phyloP scores from a whole-genome alignment of 2,113 vertebrate species.

The Tragelaphus strepsiceros region DNA sequence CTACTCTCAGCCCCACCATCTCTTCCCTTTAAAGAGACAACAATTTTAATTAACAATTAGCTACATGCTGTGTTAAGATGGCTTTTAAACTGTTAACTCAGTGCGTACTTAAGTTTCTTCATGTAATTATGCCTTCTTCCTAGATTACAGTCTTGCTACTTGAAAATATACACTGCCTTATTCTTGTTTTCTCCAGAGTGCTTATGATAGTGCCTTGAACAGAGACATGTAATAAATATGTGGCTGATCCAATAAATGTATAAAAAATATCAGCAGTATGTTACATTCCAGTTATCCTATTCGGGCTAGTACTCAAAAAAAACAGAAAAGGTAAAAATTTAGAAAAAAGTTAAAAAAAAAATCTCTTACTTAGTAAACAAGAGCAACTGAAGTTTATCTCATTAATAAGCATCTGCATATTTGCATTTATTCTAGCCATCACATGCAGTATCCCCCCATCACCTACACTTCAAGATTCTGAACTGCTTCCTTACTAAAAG shows the following conservation, averaged over 20 bases:
- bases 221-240: neutral
- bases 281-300: neutral
- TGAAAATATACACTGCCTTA: neutral
- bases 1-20: neutral
- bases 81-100: neutral
- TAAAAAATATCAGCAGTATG: neutral
- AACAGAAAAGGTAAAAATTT: neutral
- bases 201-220: neutral
- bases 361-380: neutral
- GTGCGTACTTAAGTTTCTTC: neutral
- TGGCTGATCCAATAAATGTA: neutral
- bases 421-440: neutral
- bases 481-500: neutral
- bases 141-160: neutral
- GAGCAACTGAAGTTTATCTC: neutral
- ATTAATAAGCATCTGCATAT: neutral
- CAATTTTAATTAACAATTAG: neutral
- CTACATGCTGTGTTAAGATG: neutral
- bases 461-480: neutral
- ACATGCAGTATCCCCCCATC: neutral
- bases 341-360: neutral
- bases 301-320: neutral
- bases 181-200: neutral
- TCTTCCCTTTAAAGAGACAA: neutral
- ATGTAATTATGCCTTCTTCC: slow-evolving; percentile 7